Percentiles rank a stretch among this genome's conserved stretches.
phyloP scores from a whole-genome alignment of 2,888 invertebrate genomes.

The Cantharis rufa region DNA sequence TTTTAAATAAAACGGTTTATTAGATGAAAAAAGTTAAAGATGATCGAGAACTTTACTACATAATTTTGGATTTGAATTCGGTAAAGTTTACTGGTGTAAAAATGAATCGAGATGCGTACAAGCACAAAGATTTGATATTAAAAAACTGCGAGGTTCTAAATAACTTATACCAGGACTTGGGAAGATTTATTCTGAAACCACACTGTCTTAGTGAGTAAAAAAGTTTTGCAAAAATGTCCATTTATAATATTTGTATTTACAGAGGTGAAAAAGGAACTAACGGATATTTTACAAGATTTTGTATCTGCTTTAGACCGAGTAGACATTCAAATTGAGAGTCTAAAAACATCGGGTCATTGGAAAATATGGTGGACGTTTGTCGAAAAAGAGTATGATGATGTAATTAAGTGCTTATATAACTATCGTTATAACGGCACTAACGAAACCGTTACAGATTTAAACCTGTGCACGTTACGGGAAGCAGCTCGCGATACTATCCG shows the following conservation, averaged over 20 bases:
- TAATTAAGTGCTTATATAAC: background rate
- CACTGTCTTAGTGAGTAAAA: background rate
- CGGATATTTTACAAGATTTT: background rate
- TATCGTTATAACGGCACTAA: background rate
- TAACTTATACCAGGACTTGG: background rate
- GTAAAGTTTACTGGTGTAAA: background rate
- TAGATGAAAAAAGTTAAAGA: background rate
- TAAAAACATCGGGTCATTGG: accelerated
- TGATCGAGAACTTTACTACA: background rate
- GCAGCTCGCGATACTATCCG: background rate
- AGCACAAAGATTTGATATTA: background rate
- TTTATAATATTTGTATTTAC: background rate
- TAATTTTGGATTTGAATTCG: background rate
- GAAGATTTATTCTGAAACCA: background rate
- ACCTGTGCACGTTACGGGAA: background rate
- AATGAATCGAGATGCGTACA: background rate
- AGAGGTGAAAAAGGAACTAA: background rate
- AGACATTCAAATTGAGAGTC: background rate
- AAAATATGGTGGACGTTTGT: background rate
- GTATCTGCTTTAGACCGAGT: background rate
- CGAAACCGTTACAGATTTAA: background rate
- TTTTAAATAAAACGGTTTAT: background rate
- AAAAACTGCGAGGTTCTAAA: background rate
- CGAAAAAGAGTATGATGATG: background rate
- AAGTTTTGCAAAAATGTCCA: background rate